Evolutionary conservation across 2,888 invertebrate species (phyloP).

Genomic region (Epsilonema sp.): DNA sequence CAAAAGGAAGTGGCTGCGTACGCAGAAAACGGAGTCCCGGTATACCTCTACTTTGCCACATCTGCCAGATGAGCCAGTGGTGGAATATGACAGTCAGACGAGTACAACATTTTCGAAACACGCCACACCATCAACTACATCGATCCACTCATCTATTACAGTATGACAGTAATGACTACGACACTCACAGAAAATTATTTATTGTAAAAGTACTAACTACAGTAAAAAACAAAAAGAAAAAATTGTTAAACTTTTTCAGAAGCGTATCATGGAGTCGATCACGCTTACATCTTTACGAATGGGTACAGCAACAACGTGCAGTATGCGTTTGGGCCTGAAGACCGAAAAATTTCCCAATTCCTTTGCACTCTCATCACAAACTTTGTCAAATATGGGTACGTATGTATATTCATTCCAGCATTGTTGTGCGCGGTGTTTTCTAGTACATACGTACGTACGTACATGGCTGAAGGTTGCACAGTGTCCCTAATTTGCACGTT

Average conservation of each 20-base stretch:
- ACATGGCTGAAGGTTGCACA: too few relatives aligned
- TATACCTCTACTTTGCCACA: constrained; percentile 24
- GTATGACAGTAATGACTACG: background rate
- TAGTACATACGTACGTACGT: too few relatives aligned
- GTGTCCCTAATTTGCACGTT: too few relatives aligned
- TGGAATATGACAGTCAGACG: constrained; percentile 20
- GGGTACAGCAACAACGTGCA: constrained; percentile 23
- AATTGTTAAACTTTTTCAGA: constrained; percentile 11
- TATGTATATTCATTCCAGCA: too few relatives aligned
- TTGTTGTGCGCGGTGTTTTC: too few relatives aligned
- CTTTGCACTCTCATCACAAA: constrained; percentile 21
- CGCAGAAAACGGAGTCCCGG: constrained; percentile 15
- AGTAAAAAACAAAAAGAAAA: background rate
- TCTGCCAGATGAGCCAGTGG: constrained; percentile 19
- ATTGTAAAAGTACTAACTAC: background rate
- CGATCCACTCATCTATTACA: background rate
- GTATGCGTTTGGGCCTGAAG: constrained; percentile 20
- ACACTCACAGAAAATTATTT: too few relatives aligned
- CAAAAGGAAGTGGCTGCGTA: constrained; percentile 21
- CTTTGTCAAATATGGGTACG: constrained; percentile 18
- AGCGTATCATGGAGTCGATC: constrained; percentile 27
- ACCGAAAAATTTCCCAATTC: constrained; percentile 21
- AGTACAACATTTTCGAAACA: constrained; percentile 19
- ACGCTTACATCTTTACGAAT: constrained; percentile 25
- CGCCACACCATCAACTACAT: background rate